Evolutionary conservation across 2,113 vertebrate species (phyloP).

Genomic region (Morone saxatilis): DNA sequence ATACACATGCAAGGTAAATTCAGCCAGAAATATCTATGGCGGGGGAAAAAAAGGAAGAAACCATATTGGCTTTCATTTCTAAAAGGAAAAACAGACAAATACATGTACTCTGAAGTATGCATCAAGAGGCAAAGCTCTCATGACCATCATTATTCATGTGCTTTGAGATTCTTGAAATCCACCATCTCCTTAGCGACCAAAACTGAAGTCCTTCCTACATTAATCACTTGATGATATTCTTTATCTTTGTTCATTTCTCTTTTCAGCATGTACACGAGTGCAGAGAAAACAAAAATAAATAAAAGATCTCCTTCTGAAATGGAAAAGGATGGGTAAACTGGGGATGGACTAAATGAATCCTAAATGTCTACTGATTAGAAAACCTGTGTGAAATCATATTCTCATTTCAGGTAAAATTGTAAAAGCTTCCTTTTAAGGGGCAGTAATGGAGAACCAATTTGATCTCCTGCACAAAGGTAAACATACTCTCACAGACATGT

Average conservation of each 20-base stretch:
- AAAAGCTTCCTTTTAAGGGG: slow-evolving; percentile 77
- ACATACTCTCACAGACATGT: slow-evolving; percentile 70
- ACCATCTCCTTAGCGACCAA: slow-evolving; percentile 64
- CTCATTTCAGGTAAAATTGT: slow-evolving; percentile 80
- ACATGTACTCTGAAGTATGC: slow-evolving; percentile 66
- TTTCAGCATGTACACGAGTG: slow-evolving; percentile 47
- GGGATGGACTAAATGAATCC: slow-evolving; percentile 73
- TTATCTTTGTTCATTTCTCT: slow-evolving; percentile 65
- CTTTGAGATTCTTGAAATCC: slow-evolving; percentile 74
- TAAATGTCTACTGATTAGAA: slow-evolving; percentile 81
- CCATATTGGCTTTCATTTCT: slow-evolving; percentile 70
- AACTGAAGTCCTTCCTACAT: slow-evolving; percentile 65
- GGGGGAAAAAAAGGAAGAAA: slow-evolving; percentile 24
- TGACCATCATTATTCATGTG: slow-evolving; percentile 77
- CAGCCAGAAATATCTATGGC: slow-evolving; percentile 38
- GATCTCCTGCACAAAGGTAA: slow-evolving; percentile 80
- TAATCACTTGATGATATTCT: slow-evolving; percentile 75
- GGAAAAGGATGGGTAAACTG: slow-evolving; percentile 59
- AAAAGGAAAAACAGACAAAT: slow-evolving; percentile 69
- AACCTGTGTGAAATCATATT: slow-evolving; percentile 81
- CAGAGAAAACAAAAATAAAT: slow-evolving; percentile 76
- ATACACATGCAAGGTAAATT: slow-evolving; percentile 52
- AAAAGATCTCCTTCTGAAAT: slow-evolving; percentile 68
- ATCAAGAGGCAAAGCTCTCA: slow-evolving; percentile 65
- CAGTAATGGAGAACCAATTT: slow-evolving; percentile 81